A percentile compares a stretch with the other conserved stretches of the same genome.
phyloP scores from a whole-genome alignment of 2,113 vertebrate species.

The Cebus imitator region DNA sequence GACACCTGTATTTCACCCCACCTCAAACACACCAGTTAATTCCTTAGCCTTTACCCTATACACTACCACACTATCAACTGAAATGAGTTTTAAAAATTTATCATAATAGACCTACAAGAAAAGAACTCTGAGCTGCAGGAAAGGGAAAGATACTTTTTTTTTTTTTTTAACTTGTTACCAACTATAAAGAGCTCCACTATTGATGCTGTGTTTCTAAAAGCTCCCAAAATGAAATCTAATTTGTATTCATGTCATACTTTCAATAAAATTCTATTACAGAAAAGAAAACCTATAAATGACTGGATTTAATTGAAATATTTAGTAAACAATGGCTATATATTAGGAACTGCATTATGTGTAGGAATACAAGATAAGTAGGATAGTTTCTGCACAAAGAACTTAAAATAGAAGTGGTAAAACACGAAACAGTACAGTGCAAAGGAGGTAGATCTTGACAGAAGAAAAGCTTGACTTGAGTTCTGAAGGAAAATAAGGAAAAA shows the following conservation, averaged over 20 bases:
- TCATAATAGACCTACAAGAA: background rate
- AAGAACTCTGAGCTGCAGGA: background rate
- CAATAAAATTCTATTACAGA: background rate
- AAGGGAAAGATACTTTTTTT: background rate
- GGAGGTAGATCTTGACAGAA: background rate
- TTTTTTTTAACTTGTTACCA: background rate
- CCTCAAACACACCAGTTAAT: background rate
- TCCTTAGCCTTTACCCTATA: background rate
- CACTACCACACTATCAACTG: background rate
- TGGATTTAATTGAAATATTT: constrained; percentile 6
- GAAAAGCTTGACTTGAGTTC: background rate
- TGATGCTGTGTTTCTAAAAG: background rate
- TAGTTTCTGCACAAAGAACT: background rate
- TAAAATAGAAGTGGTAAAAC: background rate
- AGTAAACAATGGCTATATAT: background rate
- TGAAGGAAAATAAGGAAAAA: constrained; percentile 19
- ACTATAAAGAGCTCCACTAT: background rate
- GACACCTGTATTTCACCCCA: background rate
- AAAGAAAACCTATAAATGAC: background rate
- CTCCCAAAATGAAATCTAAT: background rate
- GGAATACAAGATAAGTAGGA: background rate
- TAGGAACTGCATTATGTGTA: background rate
- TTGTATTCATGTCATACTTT: background rate
- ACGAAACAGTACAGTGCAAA: background rate
- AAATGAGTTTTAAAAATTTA: background rate